Evolutionary conservation across 2,888 invertebrate species (phyloP).

Genomic region (Perdita meconis): DNA sequence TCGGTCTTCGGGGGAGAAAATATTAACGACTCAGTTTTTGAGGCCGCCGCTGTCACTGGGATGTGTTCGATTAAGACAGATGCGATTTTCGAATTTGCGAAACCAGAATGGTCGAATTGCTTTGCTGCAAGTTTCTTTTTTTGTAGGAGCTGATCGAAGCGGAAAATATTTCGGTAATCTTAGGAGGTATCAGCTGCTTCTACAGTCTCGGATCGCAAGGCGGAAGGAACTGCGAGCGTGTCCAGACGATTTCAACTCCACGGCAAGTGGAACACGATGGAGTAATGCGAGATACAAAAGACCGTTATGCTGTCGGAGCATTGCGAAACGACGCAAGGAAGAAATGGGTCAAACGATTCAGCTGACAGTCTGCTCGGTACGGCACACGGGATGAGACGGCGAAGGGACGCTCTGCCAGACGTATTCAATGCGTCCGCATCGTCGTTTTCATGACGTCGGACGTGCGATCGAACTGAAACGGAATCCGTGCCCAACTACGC

Average conservation of each 20-base stretch:
- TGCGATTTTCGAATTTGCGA: too few relatives aligned
- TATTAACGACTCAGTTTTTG: not conserved
- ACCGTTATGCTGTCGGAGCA: slow-evolving; percentile 65
- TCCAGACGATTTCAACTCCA: slow-evolving; percentile 53
- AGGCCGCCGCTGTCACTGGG: too few relatives aligned
- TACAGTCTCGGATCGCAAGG: not conserved
- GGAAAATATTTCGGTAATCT: too few relatives aligned
- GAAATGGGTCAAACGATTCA: slow-evolving; percentile 74
- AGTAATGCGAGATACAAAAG: slow-evolving; percentile 61
- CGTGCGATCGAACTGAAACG: slow-evolving; percentile 23
- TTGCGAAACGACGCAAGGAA: slow-evolving; percentile 67
- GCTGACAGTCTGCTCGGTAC: slow-evolving; percentile 59
- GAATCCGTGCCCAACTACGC: not conserved
- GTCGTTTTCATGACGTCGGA: slow-evolving; percentile 33
- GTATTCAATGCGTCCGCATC: slow-evolving; percentile 45
- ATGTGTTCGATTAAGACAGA: too few relatives aligned
- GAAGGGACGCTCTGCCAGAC: slow-evolving; percentile 24
- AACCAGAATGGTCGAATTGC: too few relatives aligned
- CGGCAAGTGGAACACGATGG: slow-evolving; percentile 58
- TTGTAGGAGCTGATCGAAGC: too few relatives aligned
- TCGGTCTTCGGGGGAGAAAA: not conserved
- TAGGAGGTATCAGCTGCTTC: too few relatives aligned
- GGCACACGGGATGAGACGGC: slow-evolving; percentile 34
- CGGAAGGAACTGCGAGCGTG: slow-evolving; percentile 42
- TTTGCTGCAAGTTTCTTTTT: too few relatives aligned